Percentiles rank a stretch among this genome's conserved stretches.
phyloP scores from a whole-genome alignment of 2,888 invertebrate species.

The Epinotia brunnichana region DNA sequence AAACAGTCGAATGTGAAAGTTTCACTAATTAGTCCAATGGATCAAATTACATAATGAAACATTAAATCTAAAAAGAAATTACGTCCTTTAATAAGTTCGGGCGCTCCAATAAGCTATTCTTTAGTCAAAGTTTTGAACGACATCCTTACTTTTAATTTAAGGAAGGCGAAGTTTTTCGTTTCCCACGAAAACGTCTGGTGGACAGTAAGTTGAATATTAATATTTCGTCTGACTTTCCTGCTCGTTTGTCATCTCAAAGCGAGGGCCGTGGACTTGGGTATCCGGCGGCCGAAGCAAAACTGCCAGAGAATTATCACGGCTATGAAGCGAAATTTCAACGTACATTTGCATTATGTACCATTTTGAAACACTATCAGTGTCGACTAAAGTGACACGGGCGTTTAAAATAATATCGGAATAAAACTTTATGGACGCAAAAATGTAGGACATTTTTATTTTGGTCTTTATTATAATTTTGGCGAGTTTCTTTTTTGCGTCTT shows the following conservation, averaged over 20 bases:
- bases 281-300: slow-evolving; percentile 31
- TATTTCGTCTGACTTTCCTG: slow-evolving; percentile 51
- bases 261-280: slow-evolving; percentile 39
- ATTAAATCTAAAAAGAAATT: slow-evolving; percentile 20
- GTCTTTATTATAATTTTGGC: neutral
- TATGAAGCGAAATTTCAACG: slow-evolving; percentile 40
- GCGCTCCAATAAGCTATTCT: slow-evolving; percentile 51
- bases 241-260: slow-evolving; percentile 47
- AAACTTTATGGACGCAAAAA: neutral
- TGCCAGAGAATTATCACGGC: slow-evolving; percentile 43
- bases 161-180: slow-evolving; percentile 49
- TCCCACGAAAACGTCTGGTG: slow-evolving; percentile 49
- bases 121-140: slow-evolving; percentile 52
- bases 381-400: slow-evolving; percentile 21
- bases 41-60: slow-evolving; percentile 15
- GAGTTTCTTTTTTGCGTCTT: neutral
- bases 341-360: slow-evolving; percentile 39
- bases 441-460: neutral
- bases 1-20: slow-evolving; percentile 1
- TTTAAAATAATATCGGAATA: slow-evolving; percentile 34
- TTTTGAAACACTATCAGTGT: slow-evolving; percentile 32
- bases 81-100: slow-evolving; percentile 49
- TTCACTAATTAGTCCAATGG: slow-evolving; percentile 4
- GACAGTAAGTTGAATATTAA: slow-evolving; percentile 61
- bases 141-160: slow-evolving; percentile 56